Evolutionary conservation across 2,888 invertebrate genomes (phyloP).

Genomic region (Dromius quadrimaculatus): DNA sequence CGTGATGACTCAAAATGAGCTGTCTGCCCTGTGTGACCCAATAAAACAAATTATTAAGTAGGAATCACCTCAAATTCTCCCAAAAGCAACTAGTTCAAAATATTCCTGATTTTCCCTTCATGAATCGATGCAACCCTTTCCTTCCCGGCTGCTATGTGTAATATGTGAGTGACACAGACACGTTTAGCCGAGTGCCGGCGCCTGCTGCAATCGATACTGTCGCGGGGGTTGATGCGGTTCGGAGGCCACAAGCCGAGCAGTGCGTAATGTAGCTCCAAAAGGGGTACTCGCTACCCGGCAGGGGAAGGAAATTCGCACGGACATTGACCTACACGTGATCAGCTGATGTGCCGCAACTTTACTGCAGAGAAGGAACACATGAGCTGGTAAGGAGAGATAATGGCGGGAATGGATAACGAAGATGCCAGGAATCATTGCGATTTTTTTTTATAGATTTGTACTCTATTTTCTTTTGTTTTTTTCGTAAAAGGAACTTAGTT

Average conservation of each 20-base stretch:
- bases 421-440: background rate
- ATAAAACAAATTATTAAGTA: too few relatives aligned
- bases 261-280: slow-evolving; percentile 22
- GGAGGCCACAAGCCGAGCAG: background rate
- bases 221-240: background rate
- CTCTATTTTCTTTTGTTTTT: background rate
- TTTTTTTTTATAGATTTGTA: background rate
- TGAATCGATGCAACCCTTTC: slow-evolving; percentile 29
- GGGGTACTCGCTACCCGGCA: slow-evolving; percentile 18
- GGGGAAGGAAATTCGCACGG: slow-evolving; percentile 22
- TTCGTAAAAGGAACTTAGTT: too few relatives aligned
- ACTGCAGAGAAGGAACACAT: background rate
- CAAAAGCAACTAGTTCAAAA: too few relatives aligned
- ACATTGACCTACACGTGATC: slow-evolving; percentile 34
- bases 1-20: too few relatives aligned
- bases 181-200: slow-evolving; percentile 38
- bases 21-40: too few relatives aligned
- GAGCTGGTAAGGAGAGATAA: background rate
- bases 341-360: slow-evolving; percentile 17
- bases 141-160: background rate
- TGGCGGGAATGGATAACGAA: background rate
- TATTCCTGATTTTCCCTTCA: too few relatives aligned
- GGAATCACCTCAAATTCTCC: too few relatives aligned
- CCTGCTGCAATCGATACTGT: slow-evolving; percentile 45
- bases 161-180: slow-evolving; percentile 32